Evolutionary conservation across 2,888 invertebrate genomes (phyloP).

Genomic region (Tyria jacobaeae): DNA sequence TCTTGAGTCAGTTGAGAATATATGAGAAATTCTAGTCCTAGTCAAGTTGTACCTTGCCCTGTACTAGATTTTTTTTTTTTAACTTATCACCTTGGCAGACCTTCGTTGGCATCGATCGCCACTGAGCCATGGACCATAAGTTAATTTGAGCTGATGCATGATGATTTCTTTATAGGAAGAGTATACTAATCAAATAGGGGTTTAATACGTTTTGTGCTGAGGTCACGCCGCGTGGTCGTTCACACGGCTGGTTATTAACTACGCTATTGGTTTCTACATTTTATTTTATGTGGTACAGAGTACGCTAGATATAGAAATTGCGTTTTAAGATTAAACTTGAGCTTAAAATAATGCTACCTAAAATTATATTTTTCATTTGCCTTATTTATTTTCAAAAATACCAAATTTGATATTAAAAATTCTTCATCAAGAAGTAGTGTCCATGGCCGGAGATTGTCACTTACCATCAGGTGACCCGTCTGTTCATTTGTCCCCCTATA

Average conservation of each 20-base stretch:
- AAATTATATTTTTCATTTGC: too few species aligned
- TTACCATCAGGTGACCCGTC: too few species aligned
- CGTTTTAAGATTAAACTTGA: neutral
- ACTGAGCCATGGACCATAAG: neutral
- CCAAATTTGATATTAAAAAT: too few species aligned
- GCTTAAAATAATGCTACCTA: neutral
- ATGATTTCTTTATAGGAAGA: neutral
- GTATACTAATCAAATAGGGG: conserved; percentile 43
- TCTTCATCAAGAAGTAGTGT: too few species aligned
- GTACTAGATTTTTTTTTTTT: too few species aligned
- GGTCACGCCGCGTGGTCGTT: conserved; percentile 67
- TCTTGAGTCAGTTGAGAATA: neutral
- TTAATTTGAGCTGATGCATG: neutral
- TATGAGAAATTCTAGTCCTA: too few species aligned
- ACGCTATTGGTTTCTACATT: conserved; percentile 55
- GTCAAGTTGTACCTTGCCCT: too few species aligned
- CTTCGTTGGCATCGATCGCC: neutral
- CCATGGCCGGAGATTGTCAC: too few species aligned
- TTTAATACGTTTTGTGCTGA: conserved; percentile 74
- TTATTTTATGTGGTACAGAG: conserved; percentile 41
- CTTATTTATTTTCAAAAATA: too few species aligned
- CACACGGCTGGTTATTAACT: conserved; percentile 66
- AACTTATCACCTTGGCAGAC: too few species aligned
- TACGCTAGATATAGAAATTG: conserved; percentile 11
- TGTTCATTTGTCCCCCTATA: too few species aligned